phyloP scores from a whole-genome alignment of 2,797 vertebrate genomes.

The Sitta carolinensis region DNA sequence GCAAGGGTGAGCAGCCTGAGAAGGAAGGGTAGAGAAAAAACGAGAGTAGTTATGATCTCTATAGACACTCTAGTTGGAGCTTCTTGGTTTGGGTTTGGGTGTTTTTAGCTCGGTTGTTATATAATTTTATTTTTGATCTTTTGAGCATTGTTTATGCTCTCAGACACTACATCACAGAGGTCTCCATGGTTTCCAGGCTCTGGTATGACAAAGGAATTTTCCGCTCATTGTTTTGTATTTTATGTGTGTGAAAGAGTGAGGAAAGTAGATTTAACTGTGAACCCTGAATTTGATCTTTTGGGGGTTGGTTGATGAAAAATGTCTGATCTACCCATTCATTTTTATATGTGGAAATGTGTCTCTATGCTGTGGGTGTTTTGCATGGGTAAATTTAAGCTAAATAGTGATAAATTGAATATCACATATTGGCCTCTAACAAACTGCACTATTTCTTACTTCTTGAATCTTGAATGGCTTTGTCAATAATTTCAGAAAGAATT shows the following conservation, averaged over 20 bases:
- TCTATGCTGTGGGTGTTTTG: not conserved
- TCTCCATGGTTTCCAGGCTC: conserved; percentile 1
- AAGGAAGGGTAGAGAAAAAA: not conserved
- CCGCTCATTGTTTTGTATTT: not conserved
- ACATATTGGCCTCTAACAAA: not conserved
- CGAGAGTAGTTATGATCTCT: not conserved
- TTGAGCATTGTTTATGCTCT: not conserved
- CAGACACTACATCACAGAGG: not conserved
- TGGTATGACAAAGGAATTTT: not conserved
- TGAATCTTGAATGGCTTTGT: not conserved
- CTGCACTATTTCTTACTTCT: not conserved
- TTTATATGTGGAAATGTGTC: not conserved
- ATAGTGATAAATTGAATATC: not conserved
- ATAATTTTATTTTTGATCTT: not conserved
- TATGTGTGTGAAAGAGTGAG: not conserved
- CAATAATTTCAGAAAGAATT: not conserved
- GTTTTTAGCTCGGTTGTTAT: not conserved
- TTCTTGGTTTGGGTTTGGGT: not conserved
- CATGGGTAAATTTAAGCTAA: not conserved
- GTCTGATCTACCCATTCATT: not conserved
- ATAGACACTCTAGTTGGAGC: not conserved
- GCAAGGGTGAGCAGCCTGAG: not conserved
- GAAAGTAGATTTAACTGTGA: not conserved
- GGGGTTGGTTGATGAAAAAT: not conserved
- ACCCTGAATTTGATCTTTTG: not conserved